These are phyloP conservation scores for Pseudococcus viburni DNA, from an alignment of 2,888 invertebrate genomes.

Conservation along the genomic window DNA sequence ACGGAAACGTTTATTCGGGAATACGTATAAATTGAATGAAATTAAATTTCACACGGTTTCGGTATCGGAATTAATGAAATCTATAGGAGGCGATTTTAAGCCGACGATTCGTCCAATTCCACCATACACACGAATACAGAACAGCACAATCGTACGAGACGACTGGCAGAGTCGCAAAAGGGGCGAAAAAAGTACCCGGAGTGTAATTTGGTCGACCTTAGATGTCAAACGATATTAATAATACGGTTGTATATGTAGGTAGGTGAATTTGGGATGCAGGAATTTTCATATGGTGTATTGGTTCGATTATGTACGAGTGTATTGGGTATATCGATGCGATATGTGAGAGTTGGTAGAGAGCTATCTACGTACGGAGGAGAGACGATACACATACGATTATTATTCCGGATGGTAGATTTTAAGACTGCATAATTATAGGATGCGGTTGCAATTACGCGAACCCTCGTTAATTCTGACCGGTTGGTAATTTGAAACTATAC, in stretches of 20 bases:
- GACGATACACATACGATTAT: neutral
- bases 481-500: slow-evolving; percentile 7
- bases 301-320: neutral
- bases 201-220: neutral
- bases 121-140: neutral
- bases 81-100: neutral
- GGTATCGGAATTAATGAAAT: neutral
- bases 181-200: neutral
- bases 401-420: neutral
- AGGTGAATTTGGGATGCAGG: neutral
- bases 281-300: neutral
- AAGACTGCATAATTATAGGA: neutral
- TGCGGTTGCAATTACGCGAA: slow-evolving; percentile 22
- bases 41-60: slow-evolving; percentile 19
- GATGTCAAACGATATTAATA: neutral
- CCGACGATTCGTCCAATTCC: neutral
- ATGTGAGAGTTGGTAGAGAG: neutral
- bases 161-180: neutral
- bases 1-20: neutral
- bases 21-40: slow-evolving; percentile 1
- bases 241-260: neutral
- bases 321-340: neutral
- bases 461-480: slow-evolving; percentile 1
- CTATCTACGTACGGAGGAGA: too few relatives aligned
- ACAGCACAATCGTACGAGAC: neutral